These are phyloP conservation scores for Homalodisca vitripennis DNA, from an alignment of 1,140 invertebrate genomes.

Conservation along the genomic window DNA sequence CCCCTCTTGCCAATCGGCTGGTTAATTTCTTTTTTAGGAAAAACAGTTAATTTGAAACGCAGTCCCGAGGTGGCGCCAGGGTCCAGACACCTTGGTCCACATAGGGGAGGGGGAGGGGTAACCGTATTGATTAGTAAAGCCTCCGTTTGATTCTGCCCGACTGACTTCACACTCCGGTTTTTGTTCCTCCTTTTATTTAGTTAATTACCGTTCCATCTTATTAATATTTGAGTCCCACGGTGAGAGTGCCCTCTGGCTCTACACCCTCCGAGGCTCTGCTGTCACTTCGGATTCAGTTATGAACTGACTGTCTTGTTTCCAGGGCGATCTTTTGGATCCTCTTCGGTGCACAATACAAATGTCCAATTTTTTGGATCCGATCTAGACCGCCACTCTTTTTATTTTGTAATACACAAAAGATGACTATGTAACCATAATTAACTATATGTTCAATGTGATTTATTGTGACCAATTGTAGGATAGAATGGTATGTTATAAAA, in stretches of 20 bases:
- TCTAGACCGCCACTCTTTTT: too few species aligned
- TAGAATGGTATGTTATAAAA: too few species aligned
- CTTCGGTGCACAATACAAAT: too few species aligned
- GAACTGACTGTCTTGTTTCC: too few species aligned
- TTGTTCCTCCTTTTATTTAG: constrained; percentile 1
- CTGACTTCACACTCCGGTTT: constrained; percentile 4
- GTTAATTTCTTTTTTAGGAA: constrained; percentile 33
- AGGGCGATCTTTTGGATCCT: too few species aligned
- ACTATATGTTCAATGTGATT: too few species aligned
- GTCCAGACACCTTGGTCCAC: constrained; percentile 20
- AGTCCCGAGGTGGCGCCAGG: constrained; percentile 16
- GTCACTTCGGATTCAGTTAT: constrained; percentile 4
- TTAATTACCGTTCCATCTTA: constrained; percentile 1
- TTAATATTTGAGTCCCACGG: too few species aligned
- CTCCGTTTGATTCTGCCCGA: not conserved
- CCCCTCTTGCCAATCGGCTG: constrained; percentile 8
- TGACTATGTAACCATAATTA: too few species aligned
- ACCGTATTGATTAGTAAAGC: not conserved
- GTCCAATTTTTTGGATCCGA: too few species aligned
- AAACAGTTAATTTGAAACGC: constrained; percentile 32
- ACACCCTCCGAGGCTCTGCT: not conserved
- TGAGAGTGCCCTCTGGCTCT: not conserved
- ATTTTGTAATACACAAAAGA: too few species aligned
- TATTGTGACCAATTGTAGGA: too few species aligned
- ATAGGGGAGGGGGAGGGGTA: not conserved